Evolutionary conservation across 2,888 invertebrate species (phyloP), one percentile per base, ranked within the genome.

Genomic region (Allygus modestus): DNA sequence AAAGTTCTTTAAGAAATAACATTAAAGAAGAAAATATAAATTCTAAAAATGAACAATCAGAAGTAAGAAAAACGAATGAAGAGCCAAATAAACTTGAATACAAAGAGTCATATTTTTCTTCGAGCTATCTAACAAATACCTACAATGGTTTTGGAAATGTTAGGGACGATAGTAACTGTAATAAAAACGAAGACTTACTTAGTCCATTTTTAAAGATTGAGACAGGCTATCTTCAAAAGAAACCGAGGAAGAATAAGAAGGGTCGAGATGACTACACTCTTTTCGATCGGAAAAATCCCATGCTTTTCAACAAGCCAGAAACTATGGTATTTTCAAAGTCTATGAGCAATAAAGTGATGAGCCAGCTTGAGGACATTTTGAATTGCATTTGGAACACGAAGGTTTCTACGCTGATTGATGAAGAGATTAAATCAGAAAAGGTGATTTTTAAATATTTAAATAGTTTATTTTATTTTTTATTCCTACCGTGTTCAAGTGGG

Each of bases 371-470:
- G 33, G 75, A 73, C 0, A 83, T 83, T 28, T 12, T 83, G 28
- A 61, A 83, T 54, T 58, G n/a, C 51, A 37, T 83, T n/a, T 75
- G 83, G 75, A 83, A 83, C 23, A 83, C 83, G 33, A 58, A 51
- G 23, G 23, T 58, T 12, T 73, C 54, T 17, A 54, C 46, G 5
- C n/a, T 77, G 17, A 17, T 77, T 9, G 51, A 26, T 26, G 77
- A 77, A 17, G 77, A n/a, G 9, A 77, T 51, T 17, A 46, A 15
- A 77, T 20, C 46, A 28, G 46, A 77, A 43, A 51, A 51, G 77
- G 77, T 77, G 51, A 46, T 65, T 65, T 31, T 65, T 12, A 58
- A 23, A 58, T 46, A 12, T 46, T 37, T 37, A 7, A n/a, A n/a
- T n/a, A n/a, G n/a, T n/a, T n/a, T n/a, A n/a, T n/a, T n/a, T n/a